Base-by-base conservation (phyloP, 2,888 invertebrate species). In the Asteroscopus sphinx region DNA sequence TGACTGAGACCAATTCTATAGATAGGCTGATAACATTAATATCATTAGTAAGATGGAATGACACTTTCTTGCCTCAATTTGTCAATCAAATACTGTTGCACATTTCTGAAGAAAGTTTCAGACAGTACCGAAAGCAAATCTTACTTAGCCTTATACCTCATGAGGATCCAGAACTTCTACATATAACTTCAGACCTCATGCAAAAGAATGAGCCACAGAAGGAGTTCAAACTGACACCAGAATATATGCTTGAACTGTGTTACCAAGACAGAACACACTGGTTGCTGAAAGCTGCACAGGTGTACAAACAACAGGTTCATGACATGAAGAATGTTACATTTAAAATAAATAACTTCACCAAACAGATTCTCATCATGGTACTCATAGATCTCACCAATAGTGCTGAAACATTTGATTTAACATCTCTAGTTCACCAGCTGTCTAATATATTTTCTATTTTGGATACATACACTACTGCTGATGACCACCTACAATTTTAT, bases 171-270 rank as follows among this genome's bases (percentile, higher is more conserved):
- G 86, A 91, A 45, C 82, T 94, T 7, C 67, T 94, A 21, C 82
- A 82, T 49, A 64, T 82, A 12, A 79, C 86, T 16, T 85, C 91
- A 46, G 89, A 92, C 35, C 80, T 85, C 1, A 88, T 93, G 77
- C 89, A 91, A 59, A 89, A 82, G 62, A 90, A 88, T 83, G 93
- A 92, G 55, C 85, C 89, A 9, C 90, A 91, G 35, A 92, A 89
- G 53, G 88, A 89, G 68, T 93, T 92, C 60, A 92, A 92, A 76
- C 70, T 94, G 25, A 93, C 93, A 9, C 93, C 94, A 16, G 93
- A 94, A 68, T 91, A 93, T 65, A 94, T 94, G 94, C 81, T 94
- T 0, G 93, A 94, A 72, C 76, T 94, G n/a, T 93, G 93, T 64
- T 94, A 94, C 70, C 89, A 90, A 66, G 91, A 93, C 51, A 92